Evolutionary conservation across 2,888 invertebrate genomes (phyloP).

Genomic region (Tipula helvola): DNA sequence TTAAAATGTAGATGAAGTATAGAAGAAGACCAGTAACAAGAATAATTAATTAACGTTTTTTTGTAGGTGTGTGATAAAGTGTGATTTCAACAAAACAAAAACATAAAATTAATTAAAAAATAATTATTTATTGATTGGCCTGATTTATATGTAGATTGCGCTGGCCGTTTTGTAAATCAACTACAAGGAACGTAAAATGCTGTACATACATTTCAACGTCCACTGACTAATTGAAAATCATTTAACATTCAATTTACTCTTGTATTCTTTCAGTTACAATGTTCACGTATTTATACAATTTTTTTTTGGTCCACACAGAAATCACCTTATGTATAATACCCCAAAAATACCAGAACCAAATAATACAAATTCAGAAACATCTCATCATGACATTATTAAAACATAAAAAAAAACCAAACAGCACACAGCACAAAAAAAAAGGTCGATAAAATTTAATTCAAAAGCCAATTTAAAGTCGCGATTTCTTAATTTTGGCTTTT

Average conservation of each 20-base stretch:
- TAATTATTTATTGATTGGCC: neutral
- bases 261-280: neutral
- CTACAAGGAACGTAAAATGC: neutral
- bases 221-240: neutral
- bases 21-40: neutral
- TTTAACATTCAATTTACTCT: neutral
- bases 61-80: neutral
- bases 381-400: conserved; percentile 4
- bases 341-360: neutral
- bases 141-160: neutral
- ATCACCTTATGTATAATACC: neutral
- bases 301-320: neutral
- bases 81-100: neutral
- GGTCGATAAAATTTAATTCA: neutral
- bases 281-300: neutral
- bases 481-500: neutral
- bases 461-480: neutral
- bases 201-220: neutral
- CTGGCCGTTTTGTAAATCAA: too few relatives aligned
- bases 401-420: neutral
- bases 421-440: neutral
- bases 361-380: neutral
- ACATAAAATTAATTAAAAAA: neutral
- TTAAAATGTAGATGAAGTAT: neutral
- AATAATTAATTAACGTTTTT: neutral